A percentile compares a stretch with the other conserved stretches of the same genome.
These are phyloP conservation scores for Casuarius casuarius DNA, from an alignment of 2,113 vertebrate genomes.

Conservation along the genomic window DNA sequence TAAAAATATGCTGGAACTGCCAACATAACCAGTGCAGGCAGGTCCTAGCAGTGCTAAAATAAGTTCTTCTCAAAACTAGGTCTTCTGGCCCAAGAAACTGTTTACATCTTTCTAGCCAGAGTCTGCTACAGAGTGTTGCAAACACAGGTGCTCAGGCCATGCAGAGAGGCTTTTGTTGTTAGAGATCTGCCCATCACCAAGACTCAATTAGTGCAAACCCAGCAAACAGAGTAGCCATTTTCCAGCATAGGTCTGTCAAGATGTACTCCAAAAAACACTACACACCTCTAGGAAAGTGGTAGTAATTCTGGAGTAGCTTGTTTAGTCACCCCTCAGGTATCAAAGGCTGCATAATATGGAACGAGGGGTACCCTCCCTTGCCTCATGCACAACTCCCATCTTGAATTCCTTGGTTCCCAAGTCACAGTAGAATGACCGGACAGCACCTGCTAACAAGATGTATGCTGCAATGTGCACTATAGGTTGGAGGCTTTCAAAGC, in stretches of 20 bases:
- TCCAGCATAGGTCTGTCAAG: neutral
- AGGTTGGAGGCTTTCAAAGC: constrained; percentile 31
- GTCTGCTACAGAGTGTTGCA: neutral
- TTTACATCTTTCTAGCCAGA: constrained; percentile 40
- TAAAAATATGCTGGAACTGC: constrained; percentile 31
- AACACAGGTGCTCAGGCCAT: constrained; percentile 1
- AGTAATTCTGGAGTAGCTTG: neutral
- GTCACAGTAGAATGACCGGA: neutral
- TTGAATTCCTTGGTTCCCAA: constrained; percentile 27
- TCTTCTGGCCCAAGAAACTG: constrained; percentile 11
- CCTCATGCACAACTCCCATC: neutral
- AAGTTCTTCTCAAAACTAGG: constrained; percentile 21
- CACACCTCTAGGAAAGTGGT: neutral
- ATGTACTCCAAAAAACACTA: neutral
- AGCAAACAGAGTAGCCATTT: neutral
- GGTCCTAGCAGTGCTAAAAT: constrained; percentile 12
- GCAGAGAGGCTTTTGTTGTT: neutral
- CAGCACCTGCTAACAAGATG: constrained; percentile 29
- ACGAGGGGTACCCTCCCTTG: neutral
- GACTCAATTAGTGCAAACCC: constrained; percentile 42
- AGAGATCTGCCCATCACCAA: neutral
- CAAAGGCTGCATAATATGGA: neutral
- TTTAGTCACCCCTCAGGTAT: neutral
- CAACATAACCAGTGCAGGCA: neutral
- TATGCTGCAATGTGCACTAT: neutral